phyloP scores from a whole-genome alignment of 2,113 vertebrate species.

The Oreochromis tanganicae region DNA sequence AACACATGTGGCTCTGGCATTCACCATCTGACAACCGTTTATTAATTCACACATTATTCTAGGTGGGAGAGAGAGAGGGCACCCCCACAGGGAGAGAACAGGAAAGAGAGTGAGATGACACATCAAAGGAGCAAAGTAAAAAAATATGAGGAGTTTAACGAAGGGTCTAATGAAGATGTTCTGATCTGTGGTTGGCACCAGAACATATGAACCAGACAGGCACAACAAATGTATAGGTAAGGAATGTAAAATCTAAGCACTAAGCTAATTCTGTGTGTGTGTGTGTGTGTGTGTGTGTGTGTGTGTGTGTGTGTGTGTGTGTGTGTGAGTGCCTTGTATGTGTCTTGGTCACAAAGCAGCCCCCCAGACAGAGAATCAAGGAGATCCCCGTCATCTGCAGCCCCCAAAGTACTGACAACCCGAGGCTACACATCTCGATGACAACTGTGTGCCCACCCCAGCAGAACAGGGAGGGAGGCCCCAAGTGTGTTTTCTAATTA shows the following conservation, averaged over 20 bases:
- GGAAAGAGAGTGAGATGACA: not conserved
- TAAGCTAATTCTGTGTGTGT: too few relatives aligned
- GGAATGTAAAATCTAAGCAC: not conserved
- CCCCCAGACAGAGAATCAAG: not conserved
- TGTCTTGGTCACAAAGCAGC: not conserved
- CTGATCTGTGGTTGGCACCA: not conserved
- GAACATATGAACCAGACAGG: not conserved
- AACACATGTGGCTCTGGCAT: not conserved
- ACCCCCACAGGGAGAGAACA: not conserved
- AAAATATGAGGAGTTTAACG: not conserved
- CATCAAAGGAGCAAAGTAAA: not conserved
- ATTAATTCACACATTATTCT: not conserved
- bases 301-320: too few relatives aligned
- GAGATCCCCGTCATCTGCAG: not conserved
- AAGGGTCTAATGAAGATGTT: not conserved
- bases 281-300: too few relatives aligned
- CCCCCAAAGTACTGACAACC: not conserved
- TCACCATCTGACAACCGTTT: not conserved
- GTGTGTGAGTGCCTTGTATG: not conserved
- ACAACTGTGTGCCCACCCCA: not conserved
- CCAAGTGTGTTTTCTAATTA: not conserved
- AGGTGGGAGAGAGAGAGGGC: not conserved
- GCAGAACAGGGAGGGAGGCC: not conserved
- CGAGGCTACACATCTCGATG: not conserved
- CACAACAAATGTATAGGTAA: not conserved